Base-by-base conservation (phyloP, 2,888 invertebrate genomes). In the Azorinus chamasolen region DNA sequence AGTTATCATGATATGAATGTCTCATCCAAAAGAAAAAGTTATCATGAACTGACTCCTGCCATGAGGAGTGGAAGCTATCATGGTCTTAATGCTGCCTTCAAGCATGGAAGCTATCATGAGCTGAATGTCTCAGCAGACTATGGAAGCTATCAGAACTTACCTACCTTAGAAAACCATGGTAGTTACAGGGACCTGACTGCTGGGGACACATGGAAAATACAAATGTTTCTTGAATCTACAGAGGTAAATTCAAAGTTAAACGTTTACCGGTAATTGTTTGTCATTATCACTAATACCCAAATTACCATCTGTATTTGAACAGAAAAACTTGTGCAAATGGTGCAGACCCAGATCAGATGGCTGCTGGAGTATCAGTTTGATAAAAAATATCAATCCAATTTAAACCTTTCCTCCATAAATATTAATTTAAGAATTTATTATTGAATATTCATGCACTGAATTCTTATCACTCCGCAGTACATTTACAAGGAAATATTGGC, bases 151-250 rank as follows among this genome's bases (percentile, higher is more conserved):
- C 10, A 25, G 1, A 24, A 58, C 5, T 14, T 58, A 16, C 18
- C 27, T 16, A 24, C 37, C 27, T 12, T 62, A 18, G 48, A 37
- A n/a, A 37, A 37, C 39, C 27, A 37, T 24, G 48, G 65, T 16
- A 72, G 78, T 37, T 69, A 64, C 20, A 61, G 69, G 41, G 78
- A 73, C 73, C 83, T 89, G 48, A 62, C 63, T 12, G 32, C 32
- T 4, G 32, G 32, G 32, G 75, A 79, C 24, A 69, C 68, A 37
- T 79, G 79, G 79, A 79, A 83, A 55, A 77, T 83, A 48, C 73
- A 74, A 58, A 83, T 79, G 77, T 83, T 76, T 53, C 45, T 83
- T 62, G 83, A 83, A 51, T 77, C 79, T 18, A 79, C 77, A 18
- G 58, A 82, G 54, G 54, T 54, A 54, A 32, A 32, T 4, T 32